Evolutionary conservation across 1,140 invertebrate genomes (phyloP).

Genomic region (Onthophagus taurus): DNA sequence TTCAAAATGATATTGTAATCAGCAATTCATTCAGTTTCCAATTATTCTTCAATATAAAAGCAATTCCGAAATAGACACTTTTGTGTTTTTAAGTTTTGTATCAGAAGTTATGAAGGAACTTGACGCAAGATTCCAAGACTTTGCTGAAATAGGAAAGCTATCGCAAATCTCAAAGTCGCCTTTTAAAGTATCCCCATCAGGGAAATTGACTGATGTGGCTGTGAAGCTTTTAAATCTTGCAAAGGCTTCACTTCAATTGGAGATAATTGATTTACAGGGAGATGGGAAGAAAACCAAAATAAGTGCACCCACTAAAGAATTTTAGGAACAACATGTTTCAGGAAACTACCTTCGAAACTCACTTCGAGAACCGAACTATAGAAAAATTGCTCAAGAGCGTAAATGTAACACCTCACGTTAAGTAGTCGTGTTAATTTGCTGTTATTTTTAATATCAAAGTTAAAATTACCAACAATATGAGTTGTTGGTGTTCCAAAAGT

Average conservation of each 20-base stretch:
- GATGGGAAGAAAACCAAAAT: too few relatives aligned
- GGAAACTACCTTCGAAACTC: too few relatives aligned
- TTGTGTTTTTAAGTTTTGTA: slow-evolving; percentile 10
- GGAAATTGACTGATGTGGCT: slow-evolving; percentile 17
- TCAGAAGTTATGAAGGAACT: slow-evolving; percentile 10
- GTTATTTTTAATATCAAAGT: too few relatives aligned
- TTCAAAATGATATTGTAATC: slow-evolving; percentile 14
- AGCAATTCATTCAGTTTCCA: slow-evolving; percentile 11
- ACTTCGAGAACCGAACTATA: too few relatives aligned
- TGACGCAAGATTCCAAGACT: slow-evolving; percentile 17
- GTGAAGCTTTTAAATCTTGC: slow-evolving; percentile 14
- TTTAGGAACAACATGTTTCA: too few relatives aligned
- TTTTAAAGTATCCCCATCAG: slow-evolving; percentile 10
- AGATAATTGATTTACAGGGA: slow-evolving; percentile 15
- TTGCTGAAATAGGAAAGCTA: slow-evolving; percentile 14
- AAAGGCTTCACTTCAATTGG: slow-evolving; percentile 17
- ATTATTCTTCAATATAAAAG: slow-evolving; percentile 11
- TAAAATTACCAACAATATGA: too few relatives aligned
- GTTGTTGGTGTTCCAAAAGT: too few relatives aligned
- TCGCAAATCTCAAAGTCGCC: slow-evolving; percentile 14
- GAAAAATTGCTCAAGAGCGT: too few relatives aligned
- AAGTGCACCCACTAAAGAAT: too few relatives aligned
- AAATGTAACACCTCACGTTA: too few relatives aligned
- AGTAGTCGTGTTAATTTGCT: too few relatives aligned
- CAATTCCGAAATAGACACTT: too few relatives aligned